phyloP scores from a whole-genome alignment of 2,797 vertebrate genomes.

The Melopsittacus undulatus region DNA sequence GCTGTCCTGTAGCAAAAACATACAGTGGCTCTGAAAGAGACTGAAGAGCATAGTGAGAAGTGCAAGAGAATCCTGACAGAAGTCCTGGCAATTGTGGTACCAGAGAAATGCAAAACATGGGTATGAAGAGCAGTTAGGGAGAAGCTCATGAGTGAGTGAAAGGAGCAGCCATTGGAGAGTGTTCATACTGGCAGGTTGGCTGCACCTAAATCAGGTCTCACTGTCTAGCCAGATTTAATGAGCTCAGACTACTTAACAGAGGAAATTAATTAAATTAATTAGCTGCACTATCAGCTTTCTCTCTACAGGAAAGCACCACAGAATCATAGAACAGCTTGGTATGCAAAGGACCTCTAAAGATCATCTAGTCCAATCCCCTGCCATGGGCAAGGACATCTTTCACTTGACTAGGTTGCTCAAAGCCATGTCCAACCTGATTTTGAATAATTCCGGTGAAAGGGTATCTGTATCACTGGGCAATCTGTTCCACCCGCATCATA shows the following conservation, averaged over 20 bases:
- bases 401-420: not conserved
- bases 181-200: not conserved
- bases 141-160: not conserved
- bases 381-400: not conserved
- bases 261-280: not conserved
- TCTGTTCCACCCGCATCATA: not conserved
- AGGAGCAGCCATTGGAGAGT: not conserved
- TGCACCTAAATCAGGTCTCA: not conserved
- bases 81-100: not conserved
- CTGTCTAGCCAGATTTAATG: not conserved
- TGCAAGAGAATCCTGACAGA: not conserved
- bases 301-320: not conserved
- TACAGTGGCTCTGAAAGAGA: not conserved
- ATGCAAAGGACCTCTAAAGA: not conserved
- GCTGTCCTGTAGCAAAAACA: not conserved
- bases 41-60: not conserved
- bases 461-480: not conserved
- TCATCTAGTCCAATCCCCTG: not conserved
- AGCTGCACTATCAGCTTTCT: not conserved
- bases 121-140: not conserved
- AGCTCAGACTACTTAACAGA: not conserved
- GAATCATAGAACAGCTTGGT: not conserved
- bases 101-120: not conserved
- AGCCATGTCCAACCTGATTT: not conserved
- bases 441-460: not conserved